These are phyloP conservation scores for Lethrus apterus DNA, from an alignment of 1,140 invertebrate species.

Conservation along the genomic window DNA sequence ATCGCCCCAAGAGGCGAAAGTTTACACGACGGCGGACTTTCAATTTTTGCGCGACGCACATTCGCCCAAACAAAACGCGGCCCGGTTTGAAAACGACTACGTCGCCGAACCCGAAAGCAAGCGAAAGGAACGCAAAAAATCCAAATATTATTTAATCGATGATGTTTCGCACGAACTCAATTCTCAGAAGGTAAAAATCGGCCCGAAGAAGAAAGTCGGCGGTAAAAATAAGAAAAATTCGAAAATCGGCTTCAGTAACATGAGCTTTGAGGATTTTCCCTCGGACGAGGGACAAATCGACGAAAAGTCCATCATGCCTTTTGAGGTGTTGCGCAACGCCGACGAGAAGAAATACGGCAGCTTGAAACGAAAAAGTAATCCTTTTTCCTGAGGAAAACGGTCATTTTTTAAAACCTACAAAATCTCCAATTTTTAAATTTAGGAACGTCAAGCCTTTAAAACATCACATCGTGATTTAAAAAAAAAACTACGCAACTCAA, in stretches of 20 bases:
- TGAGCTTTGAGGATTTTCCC: slow-evolving; percentile 73
- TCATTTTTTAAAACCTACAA: slow-evolving; percentile 12
- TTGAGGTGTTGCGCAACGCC: slow-evolving; percentile 55
- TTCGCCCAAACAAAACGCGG: no score
- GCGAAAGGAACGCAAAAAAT: slow-evolving; percentile 42
- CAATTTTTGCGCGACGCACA: no score
- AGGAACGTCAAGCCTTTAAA: no score
- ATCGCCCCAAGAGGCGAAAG: no score
- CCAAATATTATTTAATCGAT: slow-evolving; percentile 50
- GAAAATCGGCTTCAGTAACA: slow-evolving; percentile 62
- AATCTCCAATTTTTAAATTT: no score
- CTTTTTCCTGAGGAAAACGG: slow-evolving; percentile 50
- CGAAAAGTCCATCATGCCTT: slow-evolving; percentile 44
- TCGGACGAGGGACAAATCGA: slow-evolving; percentile 52
- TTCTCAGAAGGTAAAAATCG: slow-evolving; percentile 26
- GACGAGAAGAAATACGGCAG: slow-evolving; percentile 56
- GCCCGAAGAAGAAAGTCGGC: slow-evolving; percentile 16
- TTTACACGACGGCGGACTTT: no score
- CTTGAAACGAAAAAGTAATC: slow-evolving; percentile 58
- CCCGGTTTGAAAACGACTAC: neutral
- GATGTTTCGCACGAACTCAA: slow-evolving; percentile 28
- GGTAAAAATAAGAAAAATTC: slow-evolving; percentile 31
- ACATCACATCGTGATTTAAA: no score
- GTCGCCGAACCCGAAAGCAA: slow-evolving; percentile 3
- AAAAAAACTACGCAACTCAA: no score